Base-by-base conservation (phyloP, 2,113 vertebrate genomes). In the Pedionomus torquatus region DNA sequence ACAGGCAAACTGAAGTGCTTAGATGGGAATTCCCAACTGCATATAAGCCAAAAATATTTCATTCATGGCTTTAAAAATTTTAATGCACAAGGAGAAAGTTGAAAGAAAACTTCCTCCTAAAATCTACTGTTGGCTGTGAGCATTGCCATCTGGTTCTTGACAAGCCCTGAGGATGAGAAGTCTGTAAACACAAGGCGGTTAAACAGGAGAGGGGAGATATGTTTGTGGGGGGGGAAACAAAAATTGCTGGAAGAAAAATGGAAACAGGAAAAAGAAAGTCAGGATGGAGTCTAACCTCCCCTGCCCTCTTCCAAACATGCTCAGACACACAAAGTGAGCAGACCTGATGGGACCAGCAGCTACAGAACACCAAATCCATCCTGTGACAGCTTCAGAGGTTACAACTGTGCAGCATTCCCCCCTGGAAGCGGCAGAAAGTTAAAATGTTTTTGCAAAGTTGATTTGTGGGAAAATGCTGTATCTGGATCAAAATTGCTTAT, bases 181-280 rank as follows among this genome's bases (percentile, higher is more conserved):
- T 69, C 68, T 85, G 65, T 89, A 87, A 95, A 87, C 43, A 64
- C 48, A 58, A 70, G 17, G 70, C 69, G 76, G 52, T 79, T 65
- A 76, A 76, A 69, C 26, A 89, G 55, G 37, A 83, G 66, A 91
- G 65, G 76, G 48, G 37, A 83, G 28, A 72, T 19, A 6, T 35
- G 48, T 54, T n/a, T 25, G 57, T 30, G 54, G 48, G 20, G 48
- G 20, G 60, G 28, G 18, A 80, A 87, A 64, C 7, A 86, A 41
- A 90, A 93, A 83, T 63, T 0, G 0, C 70, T 89, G 72, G 33
- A 64, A 93, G 39, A 74, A 93, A 89, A 93, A 70, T 4, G 0
- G 89, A 86, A 95, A 91, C 65, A 78, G 84, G 87, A 93, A 90
- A 76, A 68, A 87, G 74, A 93, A 93, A 91, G 69, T 52, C 69